phyloP scores from a whole-genome alignment of 2,797 vertebrate species.

The Falco columbarius region DNA sequence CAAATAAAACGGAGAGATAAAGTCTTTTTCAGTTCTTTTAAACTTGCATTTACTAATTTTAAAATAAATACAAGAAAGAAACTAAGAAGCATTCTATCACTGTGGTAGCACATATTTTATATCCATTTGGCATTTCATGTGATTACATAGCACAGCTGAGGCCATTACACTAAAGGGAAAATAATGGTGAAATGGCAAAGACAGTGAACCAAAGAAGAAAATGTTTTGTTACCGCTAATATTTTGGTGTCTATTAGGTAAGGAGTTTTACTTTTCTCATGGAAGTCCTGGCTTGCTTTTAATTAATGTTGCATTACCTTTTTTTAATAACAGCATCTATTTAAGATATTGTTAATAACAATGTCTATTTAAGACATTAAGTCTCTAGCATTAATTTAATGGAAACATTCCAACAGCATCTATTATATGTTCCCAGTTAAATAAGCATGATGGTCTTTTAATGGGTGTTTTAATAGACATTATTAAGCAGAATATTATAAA shows the following conservation, averaged over 20 bases:
- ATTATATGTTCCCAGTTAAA: slow-evolving; percentile 73
- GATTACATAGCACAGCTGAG: background rate
- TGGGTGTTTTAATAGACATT: slow-evolving; percentile 75
- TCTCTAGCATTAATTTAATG: slow-evolving; percentile 70
- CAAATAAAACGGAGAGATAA: background rate
- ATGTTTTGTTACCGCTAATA: background rate
- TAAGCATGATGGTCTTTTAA: slow-evolving; percentile 77
- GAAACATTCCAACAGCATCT: slow-evolving; percentile 64
- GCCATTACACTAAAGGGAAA: background rate
- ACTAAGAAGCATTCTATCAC: background rate
- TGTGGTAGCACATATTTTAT: background rate
- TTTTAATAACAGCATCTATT: slow-evolving; percentile 60
- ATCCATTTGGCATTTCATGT: background rate
- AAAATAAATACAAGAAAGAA: background rate
- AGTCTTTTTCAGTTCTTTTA: background rate
- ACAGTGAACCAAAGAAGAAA: background rate
- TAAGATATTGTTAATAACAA: slow-evolving; percentile 63
- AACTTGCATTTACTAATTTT: background rate
- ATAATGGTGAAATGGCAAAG: background rate
- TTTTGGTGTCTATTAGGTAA: background rate
- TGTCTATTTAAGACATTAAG: slow-evolving; percentile 58
- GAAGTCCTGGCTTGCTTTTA: slow-evolving; percentile 39
- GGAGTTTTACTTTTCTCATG: slow-evolving; percentile 26
- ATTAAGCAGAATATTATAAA: slow-evolving; percentile 73
- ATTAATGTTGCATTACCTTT: slow-evolving; percentile 67